Conservation (phyloP, 2,797 vertebrate genomes). For the Pitangus sulphuratus region DNA sequence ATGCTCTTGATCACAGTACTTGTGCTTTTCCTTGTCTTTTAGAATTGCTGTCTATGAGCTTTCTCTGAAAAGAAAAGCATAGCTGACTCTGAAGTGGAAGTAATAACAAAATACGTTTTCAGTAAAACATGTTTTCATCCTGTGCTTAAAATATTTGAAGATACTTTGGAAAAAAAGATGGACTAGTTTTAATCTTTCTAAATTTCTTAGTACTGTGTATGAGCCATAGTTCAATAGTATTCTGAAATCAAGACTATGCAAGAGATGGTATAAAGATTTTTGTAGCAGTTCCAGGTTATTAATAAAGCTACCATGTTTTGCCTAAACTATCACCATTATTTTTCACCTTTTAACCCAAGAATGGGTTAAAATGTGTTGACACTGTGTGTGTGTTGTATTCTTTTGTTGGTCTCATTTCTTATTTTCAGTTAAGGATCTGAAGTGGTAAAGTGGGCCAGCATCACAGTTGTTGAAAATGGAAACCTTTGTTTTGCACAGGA, state of each 20-base stretch:
- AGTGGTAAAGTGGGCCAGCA: neutral
- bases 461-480: neutral
- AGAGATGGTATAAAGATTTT: neutral
- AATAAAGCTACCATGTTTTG: neutral
- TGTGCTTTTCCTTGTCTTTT: neutral
- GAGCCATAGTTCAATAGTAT: neutral
- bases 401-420: neutral
- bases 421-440: neutral
- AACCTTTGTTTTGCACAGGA: neutral
- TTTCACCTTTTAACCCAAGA: neutral
- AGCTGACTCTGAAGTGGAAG: neutral
- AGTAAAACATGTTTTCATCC: neutral
- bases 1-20: neutral
- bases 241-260: neutral
- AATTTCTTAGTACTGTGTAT: neutral
- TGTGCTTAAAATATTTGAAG: neutral
- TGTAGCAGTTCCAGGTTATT: neutral
- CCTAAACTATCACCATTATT: neutral
- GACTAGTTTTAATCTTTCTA: neutral
- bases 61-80: neutral
- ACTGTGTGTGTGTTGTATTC: neutral
- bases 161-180: neutral
- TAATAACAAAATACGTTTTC: neutral
- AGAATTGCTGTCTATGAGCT: neutral
- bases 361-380: neutral